Percentiles rank a stretch among this genome's conserved stretches.
phyloP scores from a whole-genome alignment of 2,797 vertebrate species.

The Hypotaenidia philippensis region DNA sequence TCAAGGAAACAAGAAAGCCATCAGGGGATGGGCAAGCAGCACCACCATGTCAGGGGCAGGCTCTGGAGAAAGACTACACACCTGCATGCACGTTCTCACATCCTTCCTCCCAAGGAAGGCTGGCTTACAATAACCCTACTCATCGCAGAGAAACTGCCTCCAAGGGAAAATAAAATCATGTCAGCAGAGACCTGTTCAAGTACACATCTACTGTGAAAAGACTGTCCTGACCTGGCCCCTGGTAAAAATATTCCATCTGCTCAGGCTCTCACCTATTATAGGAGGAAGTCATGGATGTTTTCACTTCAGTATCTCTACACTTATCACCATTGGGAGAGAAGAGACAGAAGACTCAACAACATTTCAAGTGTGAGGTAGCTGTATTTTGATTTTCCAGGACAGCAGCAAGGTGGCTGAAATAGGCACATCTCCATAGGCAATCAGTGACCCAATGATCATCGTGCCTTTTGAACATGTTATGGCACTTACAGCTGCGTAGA shows the following conservation, averaged over 20 bases:
- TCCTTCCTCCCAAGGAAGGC: neutral
- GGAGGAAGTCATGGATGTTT: constrained; percentile 25
- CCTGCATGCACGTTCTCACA: neutral
- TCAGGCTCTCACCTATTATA: constrained; percentile 33
- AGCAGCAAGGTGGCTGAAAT: constrained; percentile 26
- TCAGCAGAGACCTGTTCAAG: constrained; percentile 20
- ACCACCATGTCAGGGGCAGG: neutral
- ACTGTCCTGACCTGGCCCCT: neutral
- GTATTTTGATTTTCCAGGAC: constrained; percentile 30
- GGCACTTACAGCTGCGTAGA: constrained; percentile 32
- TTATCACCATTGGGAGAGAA: constrained; percentile 5
- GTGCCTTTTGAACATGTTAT: neutral
- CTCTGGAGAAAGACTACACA: neutral
- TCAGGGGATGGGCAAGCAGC: neutral
- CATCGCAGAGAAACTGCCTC: constrained; percentile 7
- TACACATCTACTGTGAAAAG: constrained; percentile 3
- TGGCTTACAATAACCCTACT: neutral
- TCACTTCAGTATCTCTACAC: constrained; percentile 20
- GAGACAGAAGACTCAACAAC: constrained; percentile 3
- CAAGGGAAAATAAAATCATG: constrained; percentile 2
- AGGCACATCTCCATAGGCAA: constrained; percentile 24
- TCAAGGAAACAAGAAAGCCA: neutral
- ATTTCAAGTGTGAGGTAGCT: constrained; percentile 10
- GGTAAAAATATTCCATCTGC: constrained; percentile 57
- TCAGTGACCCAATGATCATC: neutral